Conservation (phyloP, 1,140 invertebrate genomes). For the Pachyrhynchus sulphureomaculatus region DNA sequence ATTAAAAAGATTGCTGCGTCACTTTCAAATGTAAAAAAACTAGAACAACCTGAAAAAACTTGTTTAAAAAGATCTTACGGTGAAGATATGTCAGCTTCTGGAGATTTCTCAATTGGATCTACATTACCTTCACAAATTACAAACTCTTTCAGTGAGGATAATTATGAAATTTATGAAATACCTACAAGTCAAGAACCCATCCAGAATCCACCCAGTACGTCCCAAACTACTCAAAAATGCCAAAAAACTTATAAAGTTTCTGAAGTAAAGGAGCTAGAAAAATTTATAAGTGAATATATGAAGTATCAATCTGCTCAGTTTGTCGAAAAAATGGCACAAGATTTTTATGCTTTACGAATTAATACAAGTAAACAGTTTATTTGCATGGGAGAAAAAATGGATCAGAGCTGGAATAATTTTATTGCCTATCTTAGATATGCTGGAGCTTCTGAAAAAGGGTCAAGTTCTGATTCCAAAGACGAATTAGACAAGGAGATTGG, state of each 20-base stretch:
- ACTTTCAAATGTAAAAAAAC: not conserved
- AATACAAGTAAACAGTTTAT: conserved; percentile 37
- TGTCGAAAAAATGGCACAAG: conserved; percentile 34
- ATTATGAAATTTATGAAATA: no score
- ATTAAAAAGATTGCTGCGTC: conserved; percentile 22
- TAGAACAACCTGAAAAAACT: not conserved
- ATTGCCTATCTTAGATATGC: conserved; percentile 33
- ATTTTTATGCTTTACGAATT: conserved; percentile 34
- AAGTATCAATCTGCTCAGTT: conserved; percentile 20
- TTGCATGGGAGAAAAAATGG: conserved; percentile 35
- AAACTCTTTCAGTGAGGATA: no score
- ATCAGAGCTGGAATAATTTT: conserved; percentile 36
- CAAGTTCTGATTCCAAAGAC: not conserved
- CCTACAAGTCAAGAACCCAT: not conserved
- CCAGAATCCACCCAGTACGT: not conserved
- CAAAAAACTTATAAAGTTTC: conserved; percentile 2
- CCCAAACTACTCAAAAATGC: not conserved
- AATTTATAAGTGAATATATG: conserved; percentile 29
- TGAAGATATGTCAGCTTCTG: conserved; percentile 26
- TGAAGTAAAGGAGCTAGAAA: conserved; percentile 24
- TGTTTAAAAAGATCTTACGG: no score
- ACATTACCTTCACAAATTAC: not conserved
- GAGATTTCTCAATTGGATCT: conserved; percentile 24
- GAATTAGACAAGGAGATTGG: not conserved
- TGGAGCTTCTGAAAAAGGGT: conserved; percentile 8